Base-by-base conservation (phyloP, 2,888 invertebrate species). In the Dexiosoma caninum region DNA sequence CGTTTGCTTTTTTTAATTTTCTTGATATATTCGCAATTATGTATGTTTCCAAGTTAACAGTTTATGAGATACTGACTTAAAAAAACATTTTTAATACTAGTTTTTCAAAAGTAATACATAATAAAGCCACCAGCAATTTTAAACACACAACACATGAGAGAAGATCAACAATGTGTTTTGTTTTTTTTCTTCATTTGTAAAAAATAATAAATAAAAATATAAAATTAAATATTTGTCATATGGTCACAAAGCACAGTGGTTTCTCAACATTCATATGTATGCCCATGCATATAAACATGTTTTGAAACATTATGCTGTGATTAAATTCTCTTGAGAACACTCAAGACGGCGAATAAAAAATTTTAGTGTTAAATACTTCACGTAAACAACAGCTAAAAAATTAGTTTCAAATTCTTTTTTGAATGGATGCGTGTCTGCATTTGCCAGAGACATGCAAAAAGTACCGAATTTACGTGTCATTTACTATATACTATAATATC, bases 51-150 rank as follows among this genome's bases (percentile, higher is more conserved):
- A 40, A 74, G 67, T 64, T 69, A 77, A 81, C 69, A 35, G 77
- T 64, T 77, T 77, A 27, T 74, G 72, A 69, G 81, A 77, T 81
- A 81, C 81, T 81, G 81, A 80, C 76, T 80, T 75, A 75, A 79
- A 60, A 75, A 64, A 60, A 55, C 40, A 60, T 64, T 46, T 74
- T 77, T 21, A 51, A 81, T 72, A 81, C 81, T 57, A 81, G 77
- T 77, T 81, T 71, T 81, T 62, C 60, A 46, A 64, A 49, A 78
- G 35, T 23, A 64, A 49, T 51, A 59, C 23, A 44, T 16, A 66
- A 64, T 37, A n/a, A 19, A 66, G 12, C 49, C 66, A 46, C 30
- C 62, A 32, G 19, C 40, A 60, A 27, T 37, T 49, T 60, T 51
- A 19, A 71, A 44, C 62, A 69, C 30, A 51, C 32, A 62, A 32